Percentiles rank a stretch among this genome's conserved stretches.
Evolutionary conservation across 2,797 vertebrate species (phyloP).

Genomic region (Gymnothorax javanicus): DNA sequence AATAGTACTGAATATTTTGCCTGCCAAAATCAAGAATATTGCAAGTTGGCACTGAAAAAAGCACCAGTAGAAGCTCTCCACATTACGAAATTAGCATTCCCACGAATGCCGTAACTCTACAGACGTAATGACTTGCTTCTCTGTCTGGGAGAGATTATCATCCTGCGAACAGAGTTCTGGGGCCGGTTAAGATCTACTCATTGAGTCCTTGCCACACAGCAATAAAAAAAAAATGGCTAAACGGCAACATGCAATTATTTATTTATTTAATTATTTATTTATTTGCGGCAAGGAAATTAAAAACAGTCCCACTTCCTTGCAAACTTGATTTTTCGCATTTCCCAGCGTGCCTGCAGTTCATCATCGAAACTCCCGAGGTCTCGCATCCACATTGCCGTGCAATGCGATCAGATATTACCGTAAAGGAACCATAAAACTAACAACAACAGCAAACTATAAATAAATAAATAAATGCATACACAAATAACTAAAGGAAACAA

Average conservation of each 20-base stretch:
- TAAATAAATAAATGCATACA: too few relatives aligned
- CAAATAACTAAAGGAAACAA: background rate
- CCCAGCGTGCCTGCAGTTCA: background rate
- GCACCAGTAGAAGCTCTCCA: conserved; percentile 38
- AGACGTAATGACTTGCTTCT: conserved; percentile 49
- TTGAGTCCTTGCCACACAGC: conserved; percentile 33
- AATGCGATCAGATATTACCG: background rate
- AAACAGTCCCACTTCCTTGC: conserved; percentile 7
- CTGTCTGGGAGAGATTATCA: conserved; percentile 53
- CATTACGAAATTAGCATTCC: conserved; percentile 33
- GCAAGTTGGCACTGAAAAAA: conserved; percentile 23
- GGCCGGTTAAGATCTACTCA: conserved; percentile 45
- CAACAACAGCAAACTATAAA: background rate
- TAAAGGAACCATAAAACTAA: background rate
- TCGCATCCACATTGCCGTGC: background rate
- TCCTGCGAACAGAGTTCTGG: conserved; percentile 40
- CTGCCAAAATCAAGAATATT: conserved; percentile 31
- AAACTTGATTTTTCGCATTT: background rate
- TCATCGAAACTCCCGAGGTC: background rate
- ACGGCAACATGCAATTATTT: conserved; percentile 47
- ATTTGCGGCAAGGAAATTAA: conserved; percentile 26
- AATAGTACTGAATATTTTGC: background rate
- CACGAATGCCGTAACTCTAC: conserved; percentile 48
- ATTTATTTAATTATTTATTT: conserved; percentile 32
- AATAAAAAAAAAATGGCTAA: conserved; percentile 56